Percentiles rank a stretch among this genome's conserved stretches.
Conservation (phyloP, 53 echinoderm and acorn worm genomes). For the Paracentrotus lividus region DNA sequence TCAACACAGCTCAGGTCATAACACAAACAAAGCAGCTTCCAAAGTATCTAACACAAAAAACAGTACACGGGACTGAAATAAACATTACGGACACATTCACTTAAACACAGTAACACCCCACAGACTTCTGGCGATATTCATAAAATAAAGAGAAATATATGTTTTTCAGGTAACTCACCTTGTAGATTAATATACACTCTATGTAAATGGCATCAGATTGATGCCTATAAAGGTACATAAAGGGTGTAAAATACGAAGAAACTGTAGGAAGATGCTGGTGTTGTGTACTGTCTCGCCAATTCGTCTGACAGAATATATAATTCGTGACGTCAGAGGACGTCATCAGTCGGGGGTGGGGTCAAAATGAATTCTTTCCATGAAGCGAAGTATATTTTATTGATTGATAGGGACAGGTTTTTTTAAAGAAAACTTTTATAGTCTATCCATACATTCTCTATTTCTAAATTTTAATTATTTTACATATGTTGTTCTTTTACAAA, state of each 20-base stretch:
- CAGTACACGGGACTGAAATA: constrained; percentile 1
- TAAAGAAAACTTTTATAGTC: too few relatives aligned
- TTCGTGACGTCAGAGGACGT: constrained; percentile 22
- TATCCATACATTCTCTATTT: too few relatives aligned
- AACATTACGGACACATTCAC: neutral
- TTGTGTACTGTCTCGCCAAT: neutral
- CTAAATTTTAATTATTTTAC: too few relatives aligned
- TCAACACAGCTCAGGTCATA: neutral
- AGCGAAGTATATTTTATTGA: too few relatives aligned
- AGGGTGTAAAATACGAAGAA: neutral
- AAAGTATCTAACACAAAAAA: neutral
- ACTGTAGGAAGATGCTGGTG: neutral
- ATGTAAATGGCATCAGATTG: neutral
- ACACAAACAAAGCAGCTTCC: neutral
- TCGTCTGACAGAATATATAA: neutral
- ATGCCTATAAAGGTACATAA: neutral
- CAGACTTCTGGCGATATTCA: constrained; percentile 14
- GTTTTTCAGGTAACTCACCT: neutral
- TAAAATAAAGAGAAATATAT: neutral
- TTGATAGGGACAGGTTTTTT: too few relatives aligned
- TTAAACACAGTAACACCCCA: neutral
- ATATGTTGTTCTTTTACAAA: too few relatives aligned
- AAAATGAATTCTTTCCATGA: neutral
- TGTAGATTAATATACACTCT: neutral
- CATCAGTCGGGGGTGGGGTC: constrained; percentile 14